These are phyloP conservation scores for Lampris megalopsis DNA, from an alignment of 2,113 vertebrate species.

Conservation along the genomic window DNA sequence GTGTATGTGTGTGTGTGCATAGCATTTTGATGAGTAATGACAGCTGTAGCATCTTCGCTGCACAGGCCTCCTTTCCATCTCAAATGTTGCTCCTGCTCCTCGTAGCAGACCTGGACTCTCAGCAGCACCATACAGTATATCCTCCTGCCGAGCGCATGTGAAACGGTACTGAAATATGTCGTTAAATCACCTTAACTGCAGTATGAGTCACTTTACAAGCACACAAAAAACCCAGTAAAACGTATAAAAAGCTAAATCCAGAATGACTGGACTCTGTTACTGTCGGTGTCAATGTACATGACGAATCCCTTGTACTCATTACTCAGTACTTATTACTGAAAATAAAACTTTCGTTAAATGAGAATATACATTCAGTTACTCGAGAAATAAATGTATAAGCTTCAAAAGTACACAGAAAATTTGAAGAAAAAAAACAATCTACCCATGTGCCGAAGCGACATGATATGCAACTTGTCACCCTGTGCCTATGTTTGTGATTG, in stretches of 20 bases:
- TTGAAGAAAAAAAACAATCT: slow-evolving; percentile 41
- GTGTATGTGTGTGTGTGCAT: slow-evolving; percentile 47
- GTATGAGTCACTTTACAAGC: slow-evolving; percentile 50
- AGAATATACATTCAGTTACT: slow-evolving; percentile 51
- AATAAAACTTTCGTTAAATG: slow-evolving; percentile 36
- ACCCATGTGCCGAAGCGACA: slow-evolving; percentile 40
- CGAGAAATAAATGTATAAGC: slow-evolving; percentile 2
- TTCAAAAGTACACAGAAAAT: slow-evolving; percentile 28
- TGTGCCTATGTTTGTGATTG: slow-evolving; percentile 52
- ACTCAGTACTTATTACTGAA: too few species aligned
- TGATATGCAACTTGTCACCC: slow-evolving; percentile 56
- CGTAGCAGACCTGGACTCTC: slow-evolving; percentile 67
- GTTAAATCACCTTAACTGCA: slow-evolving; percentile 54
- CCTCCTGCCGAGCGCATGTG: slow-evolving; percentile 67
- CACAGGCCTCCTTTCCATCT: slow-evolving; percentile 66
- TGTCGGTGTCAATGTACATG: neutral
- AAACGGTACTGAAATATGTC: slow-evolving; percentile 65
- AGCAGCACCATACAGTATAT: slow-evolving; percentile 59
- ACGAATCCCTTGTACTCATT: too few species aligned
- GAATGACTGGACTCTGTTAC: neutral
- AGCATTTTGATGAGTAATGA: slow-evolving; percentile 77
- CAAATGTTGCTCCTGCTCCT: slow-evolving; percentile 67
- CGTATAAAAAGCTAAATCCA: neutral
- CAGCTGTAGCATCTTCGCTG: slow-evolving; percentile 81
- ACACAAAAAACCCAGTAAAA: slow-evolving; percentile 30